Evolutionary conservation across 2,113 vertebrate species (phyloP).

Genomic region (Hipposideros armiger): DNA sequence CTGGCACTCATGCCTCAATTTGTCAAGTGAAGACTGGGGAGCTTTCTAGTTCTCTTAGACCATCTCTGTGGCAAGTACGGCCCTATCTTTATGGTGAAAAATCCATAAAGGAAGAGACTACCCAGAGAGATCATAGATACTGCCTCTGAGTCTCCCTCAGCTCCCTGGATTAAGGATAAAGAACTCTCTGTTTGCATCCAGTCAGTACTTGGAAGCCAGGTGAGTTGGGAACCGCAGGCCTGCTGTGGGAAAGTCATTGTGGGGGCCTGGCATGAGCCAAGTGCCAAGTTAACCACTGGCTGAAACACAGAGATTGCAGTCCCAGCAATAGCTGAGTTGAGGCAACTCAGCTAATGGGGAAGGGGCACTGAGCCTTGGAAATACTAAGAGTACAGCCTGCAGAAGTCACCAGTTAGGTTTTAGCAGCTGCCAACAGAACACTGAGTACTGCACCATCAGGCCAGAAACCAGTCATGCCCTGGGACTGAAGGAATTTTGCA

Average conservation of each 20-base stretch:
- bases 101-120: neutral
- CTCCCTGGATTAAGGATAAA: neutral
- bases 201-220: neutral
- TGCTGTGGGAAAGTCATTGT: neutral
- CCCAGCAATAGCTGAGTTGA: neutral
- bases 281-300: neutral
- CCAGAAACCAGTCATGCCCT: neutral
- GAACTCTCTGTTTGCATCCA: neutral
- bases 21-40: neutral
- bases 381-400: neutral
- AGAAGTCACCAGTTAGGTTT: neutral
- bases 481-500: neutral
- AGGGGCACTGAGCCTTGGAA: neutral
- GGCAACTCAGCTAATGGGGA: neutral
- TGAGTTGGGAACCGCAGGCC: neutral
- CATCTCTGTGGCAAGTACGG: neutral
- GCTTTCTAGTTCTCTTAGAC: neutral
- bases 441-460: neutral
- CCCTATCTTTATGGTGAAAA: neutral
- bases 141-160: neutral
- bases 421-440: neutral
- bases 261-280: fast-evolving
- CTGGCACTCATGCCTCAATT: neutral
- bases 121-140: neutral
- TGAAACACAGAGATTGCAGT: neutral